Base-by-base conservation (phyloP, 2,113 vertebrate genomes). In the Parus major region DNA sequence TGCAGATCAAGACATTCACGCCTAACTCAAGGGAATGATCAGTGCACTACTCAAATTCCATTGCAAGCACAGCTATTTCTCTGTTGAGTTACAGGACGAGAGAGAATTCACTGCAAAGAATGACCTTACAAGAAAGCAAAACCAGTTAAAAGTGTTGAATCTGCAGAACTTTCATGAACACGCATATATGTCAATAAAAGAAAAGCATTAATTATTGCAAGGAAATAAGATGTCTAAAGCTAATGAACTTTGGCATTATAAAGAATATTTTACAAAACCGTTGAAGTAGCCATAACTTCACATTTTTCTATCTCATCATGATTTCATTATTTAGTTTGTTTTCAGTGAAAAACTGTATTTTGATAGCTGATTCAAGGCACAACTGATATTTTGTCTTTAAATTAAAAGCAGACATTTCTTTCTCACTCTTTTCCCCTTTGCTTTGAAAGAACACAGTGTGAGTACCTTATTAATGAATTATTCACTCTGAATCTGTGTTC, bases 101-200 rank as follows among this genome's bases (percentile, higher is more conserved):
- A 66, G 69, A 96, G 92, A 93, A 94, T 53, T 90, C 95, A 95
- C 94, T 95, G 95, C 75, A 94, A 97, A 95, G 81, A 95, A 96
- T 53, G 52, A 89, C 47, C 91, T 95, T 95, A 86, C 72, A 72
- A 93, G 82, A 91, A 92, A 97, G 49, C 50, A 96, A 97, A 96
- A 82, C 65, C 91, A 89, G 92, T 93, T 95, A 95, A 93, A 90
- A 86, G 72, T 93, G 90, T 64, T 0, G 14, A 91, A 92, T 94
- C 84, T 80, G 71, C 57, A 86, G 80, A 92, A 91, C 73, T 81
- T 90, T 92, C 64, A 85, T 39, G 85, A 91, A 75, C 72, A 77
- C 56, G 80, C 60, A 96, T 10, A 86, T 39, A 36, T 23, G n/a
- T 61, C 41, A 92, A 59, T 69, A 60, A 81, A 63, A 61, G 39